These are phyloP conservation scores for Ophioderma brevispina DNA, from an alignment of 35 echinoderm and acorn worm genomes.

Conservation along the genomic window DNA sequence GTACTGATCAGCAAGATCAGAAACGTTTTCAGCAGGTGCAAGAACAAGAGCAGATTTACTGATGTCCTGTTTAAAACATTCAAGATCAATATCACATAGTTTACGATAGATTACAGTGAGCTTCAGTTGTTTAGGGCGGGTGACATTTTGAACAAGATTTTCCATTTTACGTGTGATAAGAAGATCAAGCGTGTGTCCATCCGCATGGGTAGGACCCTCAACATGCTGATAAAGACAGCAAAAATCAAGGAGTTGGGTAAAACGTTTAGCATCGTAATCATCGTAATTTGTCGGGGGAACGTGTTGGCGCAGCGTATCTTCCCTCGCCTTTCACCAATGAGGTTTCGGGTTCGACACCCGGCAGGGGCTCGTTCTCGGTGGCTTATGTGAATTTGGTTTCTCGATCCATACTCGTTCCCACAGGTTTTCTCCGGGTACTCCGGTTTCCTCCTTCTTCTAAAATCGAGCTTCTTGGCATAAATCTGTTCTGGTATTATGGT, in stretches of 20 bases:
- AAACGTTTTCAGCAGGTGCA: background rate
- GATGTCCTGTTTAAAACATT: background rate
- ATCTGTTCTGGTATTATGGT: too few relatives aligned
- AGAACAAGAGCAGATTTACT: background rate
- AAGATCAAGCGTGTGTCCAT: constrained; percentile 61
- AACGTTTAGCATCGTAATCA: constrained; percentile 36
- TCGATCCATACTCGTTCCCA: too few relatives aligned
- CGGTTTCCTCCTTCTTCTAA: too few relatives aligned
- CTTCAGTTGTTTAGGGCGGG: background rate
- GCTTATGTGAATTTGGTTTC: too few relatives aligned
- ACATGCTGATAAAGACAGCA: constrained; percentile 36
- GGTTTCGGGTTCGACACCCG: too few relatives aligned
- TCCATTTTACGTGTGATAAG: constrained; percentile 39
- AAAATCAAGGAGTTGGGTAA: constrained; percentile 32
- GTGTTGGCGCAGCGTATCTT: too few relatives aligned
- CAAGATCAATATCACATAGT: background rate
- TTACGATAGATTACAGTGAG: background rate
- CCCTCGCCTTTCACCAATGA: too few relatives aligned
- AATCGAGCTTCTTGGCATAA: too few relatives aligned
- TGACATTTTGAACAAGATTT: background rate
- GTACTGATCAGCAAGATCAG: too few relatives aligned
- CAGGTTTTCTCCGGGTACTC: too few relatives aligned
- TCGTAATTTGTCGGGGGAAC: too few relatives aligned
- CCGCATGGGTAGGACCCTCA: constrained; percentile 33
- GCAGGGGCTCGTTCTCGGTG: too few relatives aligned